phyloP scores from a whole-genome alignment of 2,888 invertebrate species.

The Blomia tropicalis region DNA sequence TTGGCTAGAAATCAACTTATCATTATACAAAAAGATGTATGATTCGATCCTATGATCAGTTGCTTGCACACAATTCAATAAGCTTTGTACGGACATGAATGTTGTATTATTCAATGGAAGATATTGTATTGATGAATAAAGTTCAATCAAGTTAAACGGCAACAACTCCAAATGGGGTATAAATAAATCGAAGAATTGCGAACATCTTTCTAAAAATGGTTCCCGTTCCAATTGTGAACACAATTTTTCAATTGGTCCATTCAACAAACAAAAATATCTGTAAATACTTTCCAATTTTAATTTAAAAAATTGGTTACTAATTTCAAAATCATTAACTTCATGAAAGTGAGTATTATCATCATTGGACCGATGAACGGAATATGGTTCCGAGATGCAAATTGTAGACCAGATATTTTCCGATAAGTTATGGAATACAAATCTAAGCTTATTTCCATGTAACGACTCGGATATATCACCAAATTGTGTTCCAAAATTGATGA shows the following conservation, averaged over 20 bases:
- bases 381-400: constrained; percentile 18
- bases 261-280: constrained; percentile 20
- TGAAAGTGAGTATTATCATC: constrained; percentile 17
- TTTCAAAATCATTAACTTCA: constrained; percentile 23
- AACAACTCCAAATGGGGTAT: constrained; percentile 19
- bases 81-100: constrained; percentile 23
- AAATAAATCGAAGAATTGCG: constrained; percentile 19
- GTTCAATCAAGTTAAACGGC: constrained; percentile 23
- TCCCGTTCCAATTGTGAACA: constrained; percentile 8
- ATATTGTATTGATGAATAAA: constrained; percentile 25
- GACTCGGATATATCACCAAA: constrained; percentile 16
- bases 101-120: constrained; percentile 22
- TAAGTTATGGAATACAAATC: constrained; percentile 22
- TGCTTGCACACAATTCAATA: constrained; percentile 22
- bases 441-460: constrained; percentile 22
- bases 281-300: constrained; percentile 22
- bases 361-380: constrained; percentile 15
- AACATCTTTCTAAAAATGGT: constrained; percentile 13
- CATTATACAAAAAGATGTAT: constrained; percentile 24
- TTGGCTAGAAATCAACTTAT: constrained; percentile 23
- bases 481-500: constrained; percentile 22
- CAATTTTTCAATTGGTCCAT: constrained; percentile 21
- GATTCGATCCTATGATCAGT: constrained; percentile 21
- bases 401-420: constrained; percentile 23
- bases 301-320: constrained; percentile 23